These are phyloP conservation scores for Brachyrhaphis roseni DNA, from an alignment of 2,797 vertebrate species.

Conservation along the genomic window DNA sequence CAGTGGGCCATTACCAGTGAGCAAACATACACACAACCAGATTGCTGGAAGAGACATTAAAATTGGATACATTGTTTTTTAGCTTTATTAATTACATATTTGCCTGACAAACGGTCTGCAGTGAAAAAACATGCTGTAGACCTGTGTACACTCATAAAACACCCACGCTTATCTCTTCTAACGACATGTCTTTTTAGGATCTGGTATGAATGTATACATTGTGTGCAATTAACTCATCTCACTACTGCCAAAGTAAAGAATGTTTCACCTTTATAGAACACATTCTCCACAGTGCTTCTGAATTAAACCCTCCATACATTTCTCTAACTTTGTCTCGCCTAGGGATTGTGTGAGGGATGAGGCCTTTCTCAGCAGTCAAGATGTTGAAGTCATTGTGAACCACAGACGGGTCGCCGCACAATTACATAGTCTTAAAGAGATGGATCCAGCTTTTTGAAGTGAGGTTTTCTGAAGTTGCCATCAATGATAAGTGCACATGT, in stretches of 20 bases:
- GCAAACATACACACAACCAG: conserved; percentile 8
- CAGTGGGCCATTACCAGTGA: conserved; percentile 8
- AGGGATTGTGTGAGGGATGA: background rate
- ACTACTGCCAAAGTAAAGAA: background rate
- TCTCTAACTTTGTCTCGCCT: background rate
- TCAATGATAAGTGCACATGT: background rate
- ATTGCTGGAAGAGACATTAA: conserved; percentile 6
- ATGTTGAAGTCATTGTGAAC: background rate
- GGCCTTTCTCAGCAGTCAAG: background rate
- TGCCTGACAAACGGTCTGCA: background rate
- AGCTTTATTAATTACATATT: conserved; percentile 19
- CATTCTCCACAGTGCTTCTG: background rate
- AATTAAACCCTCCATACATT: background rate
- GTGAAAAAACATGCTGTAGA: conserved; percentile 5
- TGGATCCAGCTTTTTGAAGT: background rate
- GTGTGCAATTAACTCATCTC: conserved; percentile 13
- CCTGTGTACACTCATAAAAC: background rate
- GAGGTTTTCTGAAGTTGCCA: background rate
- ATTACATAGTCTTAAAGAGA: background rate
- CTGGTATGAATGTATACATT: conserved; percentile 9
- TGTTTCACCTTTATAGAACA: background rate
- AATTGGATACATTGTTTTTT: conserved; percentile 9
- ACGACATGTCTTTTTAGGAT: conserved; percentile 12
- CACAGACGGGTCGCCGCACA: background rate
- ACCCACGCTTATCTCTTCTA: conserved; percentile 10